phyloP scores from a whole-genome alignment of 2,797 vertebrate species.

The Xyrichtys novacula region DNA sequence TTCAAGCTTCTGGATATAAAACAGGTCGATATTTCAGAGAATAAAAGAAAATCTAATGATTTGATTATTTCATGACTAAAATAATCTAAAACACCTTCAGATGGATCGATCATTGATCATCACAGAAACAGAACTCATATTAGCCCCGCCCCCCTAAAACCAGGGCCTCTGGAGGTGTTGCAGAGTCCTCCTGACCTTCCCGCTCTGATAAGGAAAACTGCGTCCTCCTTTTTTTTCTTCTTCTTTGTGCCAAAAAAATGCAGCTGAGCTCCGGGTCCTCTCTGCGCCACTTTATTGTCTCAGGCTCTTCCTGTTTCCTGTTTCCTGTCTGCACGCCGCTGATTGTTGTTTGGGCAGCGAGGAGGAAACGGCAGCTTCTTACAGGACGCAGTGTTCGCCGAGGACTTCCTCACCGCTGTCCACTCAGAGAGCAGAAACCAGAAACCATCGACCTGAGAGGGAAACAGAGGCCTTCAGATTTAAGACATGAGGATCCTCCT shows the following conservation, averaged over 20 bases:
- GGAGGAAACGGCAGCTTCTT: conserved; percentile 79
- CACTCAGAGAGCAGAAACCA: neutral
- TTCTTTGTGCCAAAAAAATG: conserved; percentile 61
- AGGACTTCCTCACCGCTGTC: conserved; percentile 28
- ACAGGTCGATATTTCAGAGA: no score
- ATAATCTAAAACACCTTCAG: no score
- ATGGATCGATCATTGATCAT: no score
- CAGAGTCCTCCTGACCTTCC: conserved; percentile 17
- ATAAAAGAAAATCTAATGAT: no score
- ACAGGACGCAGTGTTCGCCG: conserved; percentile 39
- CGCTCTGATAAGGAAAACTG: conserved; percentile 55
- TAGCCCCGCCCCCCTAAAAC: no score
- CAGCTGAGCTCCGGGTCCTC: conserved; percentile 73
- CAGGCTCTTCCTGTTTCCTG: conserved; percentile 85
- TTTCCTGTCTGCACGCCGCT: conserved; percentile 79
- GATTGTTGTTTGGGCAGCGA: conserved; percentile 71
- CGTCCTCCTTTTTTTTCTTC: no score
- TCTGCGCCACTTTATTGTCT: conserved; percentile 80
- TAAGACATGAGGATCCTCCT: neutral
- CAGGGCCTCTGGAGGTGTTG: neutral
- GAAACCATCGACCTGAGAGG: neutral
- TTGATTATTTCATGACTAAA: no score
- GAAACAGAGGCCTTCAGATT: neutral
- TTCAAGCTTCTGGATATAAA: no score
- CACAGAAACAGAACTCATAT: no score